phyloP scores from a whole-genome alignment of 2,888 invertebrate genomes.

The Himalopsyche japonica region DNA sequence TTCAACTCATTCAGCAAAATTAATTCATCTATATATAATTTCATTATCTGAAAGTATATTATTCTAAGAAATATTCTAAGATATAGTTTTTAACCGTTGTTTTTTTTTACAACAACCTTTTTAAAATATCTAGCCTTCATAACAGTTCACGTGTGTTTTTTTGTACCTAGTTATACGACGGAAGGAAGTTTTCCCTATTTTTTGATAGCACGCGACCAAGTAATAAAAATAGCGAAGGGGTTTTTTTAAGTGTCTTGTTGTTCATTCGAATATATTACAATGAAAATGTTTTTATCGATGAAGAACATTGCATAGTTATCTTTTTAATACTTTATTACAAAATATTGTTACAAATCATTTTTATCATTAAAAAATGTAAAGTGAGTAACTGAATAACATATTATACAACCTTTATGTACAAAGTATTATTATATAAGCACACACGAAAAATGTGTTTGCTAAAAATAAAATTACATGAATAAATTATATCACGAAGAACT shows the following conservation, averaged over 20 bases:
- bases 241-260: slow-evolving; percentile 11
- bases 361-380: too few relatives aligned
- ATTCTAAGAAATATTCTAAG: slow-evolving; percentile 19
- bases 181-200: slow-evolving; percentile 17
- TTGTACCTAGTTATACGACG: neutral
- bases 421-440: too few relatives aligned
- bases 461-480: too few relatives aligned
- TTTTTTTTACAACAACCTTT: slow-evolving; percentile 2
- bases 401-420: too few relatives aligned
- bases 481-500: too few relatives aligned
- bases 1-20: neutral
- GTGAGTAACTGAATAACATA: too few relatives aligned
- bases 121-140: neutral
- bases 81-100: slow-evolving; percentile 22
- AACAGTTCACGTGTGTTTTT: slow-evolving; percentile 13
- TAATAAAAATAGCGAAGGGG: slow-evolving; percentile 31
- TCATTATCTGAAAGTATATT: neutral
- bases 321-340: too few relatives aligned
- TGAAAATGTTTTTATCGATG: neutral
- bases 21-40: neutral
- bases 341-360: too few relatives aligned
- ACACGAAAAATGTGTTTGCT: too few relatives aligned
- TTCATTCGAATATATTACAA: neutral
- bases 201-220: slow-evolving; percentile 37
- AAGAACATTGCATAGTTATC: neutral